Percentiles rank a stretch among this genome's conserved stretches.
Conservation (phyloP, 2,888 invertebrate species). For the Caradrina kadenii region DNA sequence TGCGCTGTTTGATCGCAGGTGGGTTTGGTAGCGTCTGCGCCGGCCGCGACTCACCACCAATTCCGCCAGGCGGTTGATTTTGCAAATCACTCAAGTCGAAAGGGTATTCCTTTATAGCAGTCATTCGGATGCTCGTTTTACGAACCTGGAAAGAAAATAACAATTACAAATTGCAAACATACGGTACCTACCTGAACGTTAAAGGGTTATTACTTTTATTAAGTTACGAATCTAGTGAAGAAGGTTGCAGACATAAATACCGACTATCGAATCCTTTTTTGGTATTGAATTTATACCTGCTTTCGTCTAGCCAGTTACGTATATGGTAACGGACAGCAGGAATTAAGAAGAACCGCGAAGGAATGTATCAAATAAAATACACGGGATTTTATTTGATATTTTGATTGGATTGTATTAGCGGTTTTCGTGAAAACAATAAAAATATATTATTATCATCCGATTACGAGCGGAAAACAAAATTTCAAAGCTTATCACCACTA, state of each 20-base stretch:
- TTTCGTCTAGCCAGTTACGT: no score
- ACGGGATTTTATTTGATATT: no score
- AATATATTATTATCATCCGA: not conserved
- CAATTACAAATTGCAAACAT: no score
- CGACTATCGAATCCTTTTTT: no score
- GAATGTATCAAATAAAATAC: no score
- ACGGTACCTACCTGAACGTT: no score
- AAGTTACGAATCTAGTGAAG: no score
- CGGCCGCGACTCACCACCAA: conserved; percentile 64
- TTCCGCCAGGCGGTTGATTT: conserved; percentile 71
- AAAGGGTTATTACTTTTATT: no score
- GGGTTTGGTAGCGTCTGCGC: conserved; percentile 40
- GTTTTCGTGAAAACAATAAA: not conserved
- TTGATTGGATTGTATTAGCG: not conserved
- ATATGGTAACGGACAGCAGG: no score
- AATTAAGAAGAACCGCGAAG: no score
- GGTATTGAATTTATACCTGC: no score
- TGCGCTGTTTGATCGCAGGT: conserved; percentile 42
- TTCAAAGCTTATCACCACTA: not conserved
- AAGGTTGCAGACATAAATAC: no score
- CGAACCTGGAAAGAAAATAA: conserved; percentile 80
- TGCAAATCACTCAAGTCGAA: conserved; percentile 87
- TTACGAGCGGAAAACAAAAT: not conserved
- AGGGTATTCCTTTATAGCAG: conserved; percentile 89
- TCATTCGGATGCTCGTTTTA: conserved; percentile 89